A percentile compares a stretch with the other conserved stretches of the same genome.
These are phyloP conservation scores for Hypocryptadius cinnamomeus DNA, from an alignment of 2,113 vertebrate genomes.

Conservation along the genomic window DNA sequence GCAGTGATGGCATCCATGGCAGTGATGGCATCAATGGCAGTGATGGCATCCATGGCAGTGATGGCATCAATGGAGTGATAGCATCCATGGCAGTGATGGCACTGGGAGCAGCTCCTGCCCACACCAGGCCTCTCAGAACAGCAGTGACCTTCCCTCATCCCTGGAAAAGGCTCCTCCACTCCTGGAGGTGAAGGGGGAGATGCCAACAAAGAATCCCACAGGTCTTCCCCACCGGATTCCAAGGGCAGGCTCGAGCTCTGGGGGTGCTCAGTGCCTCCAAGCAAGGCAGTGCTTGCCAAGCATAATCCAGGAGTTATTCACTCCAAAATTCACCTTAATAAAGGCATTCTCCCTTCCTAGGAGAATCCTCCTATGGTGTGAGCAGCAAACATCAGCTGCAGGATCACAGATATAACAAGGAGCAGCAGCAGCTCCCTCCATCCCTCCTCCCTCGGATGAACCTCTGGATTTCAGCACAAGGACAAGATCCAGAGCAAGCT, in stretches of 20 bases:
- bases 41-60: too few relatives aligned
- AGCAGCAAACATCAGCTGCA: not conserved
- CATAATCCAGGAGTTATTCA: not conserved
- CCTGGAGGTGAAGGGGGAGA: not conserved
- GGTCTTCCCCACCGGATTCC: not conserved
- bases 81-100: not conserved
- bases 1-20: not conserved
- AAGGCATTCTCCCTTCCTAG: not conserved
- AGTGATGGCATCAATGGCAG: not conserved
- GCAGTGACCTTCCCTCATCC: not conserved
- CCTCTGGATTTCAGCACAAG: not conserved
- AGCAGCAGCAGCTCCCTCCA: not conserved
- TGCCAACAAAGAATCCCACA: fast-evolving
- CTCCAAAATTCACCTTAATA: not conserved
- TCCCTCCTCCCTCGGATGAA: fast-evolving
- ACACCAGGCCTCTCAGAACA: fast-evolving
- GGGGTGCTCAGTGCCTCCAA: fast-evolving
- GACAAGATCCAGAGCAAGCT: not conserved
- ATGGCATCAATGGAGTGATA: not conserved
- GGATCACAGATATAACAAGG: fast-evolving
- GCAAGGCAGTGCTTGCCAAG: not conserved
- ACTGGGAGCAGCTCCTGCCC: not conserved
- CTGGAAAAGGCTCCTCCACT: not conserved
- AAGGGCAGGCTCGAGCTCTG: not conserved
- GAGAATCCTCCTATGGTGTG: not conserved